Percentiles rank a stretch among this genome's conserved stretches.
Evolutionary conservation across 2,888 invertebrate genomes (phyloP).

Genomic region (Drosophila colorata): DNA sequence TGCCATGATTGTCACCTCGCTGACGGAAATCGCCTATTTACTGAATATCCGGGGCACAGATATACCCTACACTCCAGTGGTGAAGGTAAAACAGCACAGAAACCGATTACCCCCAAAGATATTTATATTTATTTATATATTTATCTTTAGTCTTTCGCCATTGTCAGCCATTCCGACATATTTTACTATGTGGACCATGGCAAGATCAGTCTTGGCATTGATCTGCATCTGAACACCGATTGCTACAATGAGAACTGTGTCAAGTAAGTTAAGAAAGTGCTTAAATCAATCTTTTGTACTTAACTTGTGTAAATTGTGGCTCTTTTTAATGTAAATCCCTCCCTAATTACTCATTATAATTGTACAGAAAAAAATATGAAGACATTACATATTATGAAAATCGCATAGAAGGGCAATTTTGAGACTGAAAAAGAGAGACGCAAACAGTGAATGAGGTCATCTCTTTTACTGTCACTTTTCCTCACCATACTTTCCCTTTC

Average conservation of each 20-base stretch:
- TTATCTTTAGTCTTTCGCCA: slow-evolving; percentile 90
- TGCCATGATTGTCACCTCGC: slow-evolving; percentile 93
- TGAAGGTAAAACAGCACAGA: slow-evolving; percentile 86
- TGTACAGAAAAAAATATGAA: neutral
- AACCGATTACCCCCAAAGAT: neutral
- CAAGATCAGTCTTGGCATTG: slow-evolving; percentile 88
- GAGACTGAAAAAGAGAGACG: too few relatives aligned
- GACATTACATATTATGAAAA: neutral
- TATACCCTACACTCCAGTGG: slow-evolving; percentile 92
- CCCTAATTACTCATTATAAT: too few relatives aligned
- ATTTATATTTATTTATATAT: neutral
- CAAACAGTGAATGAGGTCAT: too few relatives aligned
- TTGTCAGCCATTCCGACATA: slow-evolving; percentile 88
- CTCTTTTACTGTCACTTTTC: too few relatives aligned
- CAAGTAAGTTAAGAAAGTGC: slow-evolving; percentile 86
- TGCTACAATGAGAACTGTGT: slow-evolving; percentile 88
- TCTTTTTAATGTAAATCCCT: too few relatives aligned
- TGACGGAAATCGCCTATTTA: slow-evolving; percentile 95
- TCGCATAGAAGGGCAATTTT: neutral
- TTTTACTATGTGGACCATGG: slow-evolving; percentile 90
- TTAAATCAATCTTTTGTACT: too few relatives aligned
- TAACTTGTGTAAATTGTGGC: too few relatives aligned
- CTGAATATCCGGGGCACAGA: slow-evolving; percentile 95
- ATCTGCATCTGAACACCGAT: slow-evolving; percentile 86
- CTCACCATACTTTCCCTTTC: too few relatives aligned